phyloP scores from a whole-genome alignment of 1,140 invertebrate species.

The Panulirus ornatus region DNA sequence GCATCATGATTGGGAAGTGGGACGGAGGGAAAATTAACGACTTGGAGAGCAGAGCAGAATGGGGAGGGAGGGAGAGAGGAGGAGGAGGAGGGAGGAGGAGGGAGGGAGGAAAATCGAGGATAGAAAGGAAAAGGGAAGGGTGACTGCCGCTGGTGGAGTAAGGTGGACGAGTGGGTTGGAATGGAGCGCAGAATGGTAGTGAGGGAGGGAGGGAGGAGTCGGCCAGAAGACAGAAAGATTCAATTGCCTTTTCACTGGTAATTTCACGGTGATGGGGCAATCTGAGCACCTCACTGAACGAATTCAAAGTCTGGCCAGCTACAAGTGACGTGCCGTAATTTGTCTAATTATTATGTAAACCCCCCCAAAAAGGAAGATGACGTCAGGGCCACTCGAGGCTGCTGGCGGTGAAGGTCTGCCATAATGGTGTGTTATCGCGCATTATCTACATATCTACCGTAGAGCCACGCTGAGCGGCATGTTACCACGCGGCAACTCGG shows the following conservation, averaged over 20 bases:
- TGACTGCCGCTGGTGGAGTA: not conserved
- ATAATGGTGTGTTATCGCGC: not conserved
- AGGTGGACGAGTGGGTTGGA: not conserved
- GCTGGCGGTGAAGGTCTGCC: too few relatives aligned
- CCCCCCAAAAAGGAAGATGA: not conserved
- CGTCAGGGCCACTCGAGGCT: not conserved
- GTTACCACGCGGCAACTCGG: too few relatives aligned
- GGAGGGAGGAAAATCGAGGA: too few relatives aligned
- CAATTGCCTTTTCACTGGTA: not conserved
- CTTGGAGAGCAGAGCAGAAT: too few relatives aligned
- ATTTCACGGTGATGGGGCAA: not conserved
- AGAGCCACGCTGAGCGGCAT: too few relatives aligned
- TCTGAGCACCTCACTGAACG: not conserved
- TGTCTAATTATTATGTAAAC: not conserved
- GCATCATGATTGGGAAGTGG: too few relatives aligned
- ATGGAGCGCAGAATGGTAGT: not conserved
- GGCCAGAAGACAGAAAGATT: constrained; percentile 4
- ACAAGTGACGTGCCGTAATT: not conserved
- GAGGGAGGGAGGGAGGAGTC: not conserved
- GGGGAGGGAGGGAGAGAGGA: too few relatives aligned
- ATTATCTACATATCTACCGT: not conserved
- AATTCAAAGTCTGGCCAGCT: not conserved
- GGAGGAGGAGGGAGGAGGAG: too few relatives aligned
- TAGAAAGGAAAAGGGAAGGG: too few relatives aligned
- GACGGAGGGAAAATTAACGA: too few relatives aligned